phyloP scores from a whole-genome alignment of 2,888 invertebrate species.

The Diarsia rubi region DNA sequence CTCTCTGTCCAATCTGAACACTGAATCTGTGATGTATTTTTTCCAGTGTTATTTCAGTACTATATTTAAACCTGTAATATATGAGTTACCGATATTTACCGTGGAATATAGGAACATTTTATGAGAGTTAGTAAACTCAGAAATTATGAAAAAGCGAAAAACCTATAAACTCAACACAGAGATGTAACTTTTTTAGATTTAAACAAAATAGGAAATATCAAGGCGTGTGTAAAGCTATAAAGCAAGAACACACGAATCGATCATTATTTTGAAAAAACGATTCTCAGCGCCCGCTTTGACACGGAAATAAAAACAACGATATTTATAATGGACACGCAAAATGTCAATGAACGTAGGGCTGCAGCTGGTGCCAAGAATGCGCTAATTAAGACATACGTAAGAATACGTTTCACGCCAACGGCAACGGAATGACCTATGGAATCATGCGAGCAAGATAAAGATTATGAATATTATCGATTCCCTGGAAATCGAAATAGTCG shows the following conservation, averaged over 20 bases:
- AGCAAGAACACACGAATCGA: constrained; percentile 40
- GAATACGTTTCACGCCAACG: constrained; percentile 56
- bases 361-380: constrained; percentile 68
- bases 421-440: constrained; percentile 46
- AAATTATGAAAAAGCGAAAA: background rate
- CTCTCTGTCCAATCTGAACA: constrained; percentile 19
- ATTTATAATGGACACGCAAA: constrained; percentile 64
- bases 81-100: background rate
- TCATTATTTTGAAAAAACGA: constrained; percentile 54
- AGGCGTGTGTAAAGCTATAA: constrained; percentile 5
- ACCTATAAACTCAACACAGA: background rate
- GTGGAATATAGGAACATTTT: background rate
- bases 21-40: background rate
- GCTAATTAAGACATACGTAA: constrained; percentile 58
- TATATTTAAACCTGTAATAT: background rate
- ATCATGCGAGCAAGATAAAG: constrained; percentile 8
- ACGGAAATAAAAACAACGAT: constrained; percentile 65
- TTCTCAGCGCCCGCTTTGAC: constrained; percentile 42
- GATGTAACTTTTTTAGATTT: background rate
- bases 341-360: constrained; percentile 74
- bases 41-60: background rate
- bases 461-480: constrained; percentile 23
- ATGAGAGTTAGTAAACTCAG: background rate
- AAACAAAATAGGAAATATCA: constrained; percentile 13
- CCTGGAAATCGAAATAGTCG: constrained; percentile 1